Conservation (phyloP, 2,888 invertebrate genomes). For the Sphaerophoria taeniata region DNA sequence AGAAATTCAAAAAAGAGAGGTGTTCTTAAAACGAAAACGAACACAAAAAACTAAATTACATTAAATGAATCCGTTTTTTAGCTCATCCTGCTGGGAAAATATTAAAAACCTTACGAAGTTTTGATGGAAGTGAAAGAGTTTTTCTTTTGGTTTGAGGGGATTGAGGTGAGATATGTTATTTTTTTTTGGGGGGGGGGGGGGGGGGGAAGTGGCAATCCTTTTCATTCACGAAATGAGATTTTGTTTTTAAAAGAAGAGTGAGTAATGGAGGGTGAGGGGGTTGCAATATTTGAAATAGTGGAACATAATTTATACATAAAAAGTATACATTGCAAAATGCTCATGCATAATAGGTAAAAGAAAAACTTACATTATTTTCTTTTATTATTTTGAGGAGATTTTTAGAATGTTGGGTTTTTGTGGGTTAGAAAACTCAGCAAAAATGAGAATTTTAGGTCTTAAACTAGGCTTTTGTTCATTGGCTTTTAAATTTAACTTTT, state of each 20-base stretch:
- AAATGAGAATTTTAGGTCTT: too few species aligned
- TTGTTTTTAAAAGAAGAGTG: not conserved
- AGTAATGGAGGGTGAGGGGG: not conserved
- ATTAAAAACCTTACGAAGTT: slow-evolving; percentile 3
- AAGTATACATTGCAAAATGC: too few species aligned
- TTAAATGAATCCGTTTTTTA: slow-evolving; percentile 28
- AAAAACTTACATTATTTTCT: too few species aligned
- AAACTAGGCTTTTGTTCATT: too few species aligned
- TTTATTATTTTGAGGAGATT: too few species aligned
- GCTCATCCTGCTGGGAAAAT: not conserved
- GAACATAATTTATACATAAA: too few species aligned
- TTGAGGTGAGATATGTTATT: slow-evolving; percentile 11
- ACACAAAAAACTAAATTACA: slow-evolving; percentile 34
- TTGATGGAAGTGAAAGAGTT: slow-evolving; percentile 30
- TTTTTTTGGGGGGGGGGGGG: too few species aligned
- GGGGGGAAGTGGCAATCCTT: slow-evolving; percentile 52
- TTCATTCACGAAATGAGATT: slow-evolving; percentile 14
- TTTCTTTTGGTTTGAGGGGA: not conserved
- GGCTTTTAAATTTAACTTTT: too few species aligned
- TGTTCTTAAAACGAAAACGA: slow-evolving; percentile 37
- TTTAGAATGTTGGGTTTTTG: too few species aligned
- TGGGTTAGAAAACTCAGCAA: too few species aligned
- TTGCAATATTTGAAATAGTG: slow-evolving; percentile 40
- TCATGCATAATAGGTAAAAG: too few species aligned
- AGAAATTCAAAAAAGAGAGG: slow-evolving; percentile 5